Evolutionary conservation across 2,888 invertebrate genomes (phyloP), one percentile per base, ranked within the genome.

Genomic region (Molorchus minor): DNA sequence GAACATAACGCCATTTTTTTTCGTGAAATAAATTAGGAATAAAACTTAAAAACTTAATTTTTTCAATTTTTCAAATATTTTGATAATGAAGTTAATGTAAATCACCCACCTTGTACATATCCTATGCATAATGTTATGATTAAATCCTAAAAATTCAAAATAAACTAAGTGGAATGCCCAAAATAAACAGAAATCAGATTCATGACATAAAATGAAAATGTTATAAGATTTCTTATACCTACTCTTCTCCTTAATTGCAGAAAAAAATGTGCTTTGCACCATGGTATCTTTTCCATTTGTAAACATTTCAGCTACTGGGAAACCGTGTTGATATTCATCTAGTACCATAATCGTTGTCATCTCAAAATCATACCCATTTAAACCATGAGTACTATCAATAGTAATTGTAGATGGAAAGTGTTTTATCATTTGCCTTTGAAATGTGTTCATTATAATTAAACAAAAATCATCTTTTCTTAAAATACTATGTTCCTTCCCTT

Each of bases 351-450:
- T 8, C 1, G 64, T 63, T 10, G 55, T 63, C 21, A 67, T 4
- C 44, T 68, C 60, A 61, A 65, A 69, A 52, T 62, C 61, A 47
- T 66, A 68, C 3, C 16, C 12, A 53, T 67, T 69, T 1, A 65
- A 19, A 8, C 58, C 53, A 47, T 60, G 59, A 1, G 61, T 61
- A 51, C 55, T 40, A 45, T 61, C 58, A 17, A 61, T 25, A 19
- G 54, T 41, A 38, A 57, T 54, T 7, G 2, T 30, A 45, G 15
- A 4, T 21, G 47, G 15, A 51, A 61, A 58, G 1, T 35, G 4
- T 35, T 52, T 12, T 0, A 64, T 1, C 56, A 96, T 88, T 56
- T 93, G 88, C 51, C 89, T 86, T 74, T 93, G 94, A 35, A 95
- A 85, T 72, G 2, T 21, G 20, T 58, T 61, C 55, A 58, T 61